Percentiles rank a stretch among this genome's conserved stretches.
phyloP scores from a whole-genome alignment of 2,888 invertebrate species.

The Merodon equestris region DNA sequence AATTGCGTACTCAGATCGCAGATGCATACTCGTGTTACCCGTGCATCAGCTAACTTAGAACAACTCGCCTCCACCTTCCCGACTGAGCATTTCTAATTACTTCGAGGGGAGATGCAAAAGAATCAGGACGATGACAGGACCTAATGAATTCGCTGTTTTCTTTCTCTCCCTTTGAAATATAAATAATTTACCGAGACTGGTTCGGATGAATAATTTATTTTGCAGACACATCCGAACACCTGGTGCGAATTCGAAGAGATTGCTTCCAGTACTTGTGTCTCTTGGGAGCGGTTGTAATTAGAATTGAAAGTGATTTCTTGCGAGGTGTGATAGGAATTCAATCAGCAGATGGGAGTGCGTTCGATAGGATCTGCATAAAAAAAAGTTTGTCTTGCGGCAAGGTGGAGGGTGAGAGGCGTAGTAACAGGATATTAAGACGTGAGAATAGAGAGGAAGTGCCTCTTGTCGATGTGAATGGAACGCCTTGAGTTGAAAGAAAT shows the following conservation, averaged over 20 bases:
- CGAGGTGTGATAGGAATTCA: slow-evolving; percentile 6
- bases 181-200: neutral
- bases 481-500: too few relatives aligned
- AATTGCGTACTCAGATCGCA: too few relatives aligned
- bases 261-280: neutral
- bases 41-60: too few relatives aligned
- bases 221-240: neutral
- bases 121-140: too few relatives aligned
- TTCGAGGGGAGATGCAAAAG: neutral
- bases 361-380: too few relatives aligned
- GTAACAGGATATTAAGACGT: too few relatives aligned
- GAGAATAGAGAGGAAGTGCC: too few relatives aligned
- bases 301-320: neutral
- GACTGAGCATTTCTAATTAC: neutral
- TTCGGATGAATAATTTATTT: slow-evolving; percentile 2
- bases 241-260: neutral
- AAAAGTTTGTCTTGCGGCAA: too few relatives aligned
- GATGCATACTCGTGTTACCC: too few relatives aligned
- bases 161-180: neutral
- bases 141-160: neutral
- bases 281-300: neutral
- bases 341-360: neutral
- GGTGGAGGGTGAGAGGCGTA: too few relatives aligned
- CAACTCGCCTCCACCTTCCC: neutral
- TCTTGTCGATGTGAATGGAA: too few relatives aligned